These are phyloP conservation scores for Neosilurus mollespiculum DNA, from an alignment of 2,797 vertebrate species.

Conservation along the genomic window DNA sequence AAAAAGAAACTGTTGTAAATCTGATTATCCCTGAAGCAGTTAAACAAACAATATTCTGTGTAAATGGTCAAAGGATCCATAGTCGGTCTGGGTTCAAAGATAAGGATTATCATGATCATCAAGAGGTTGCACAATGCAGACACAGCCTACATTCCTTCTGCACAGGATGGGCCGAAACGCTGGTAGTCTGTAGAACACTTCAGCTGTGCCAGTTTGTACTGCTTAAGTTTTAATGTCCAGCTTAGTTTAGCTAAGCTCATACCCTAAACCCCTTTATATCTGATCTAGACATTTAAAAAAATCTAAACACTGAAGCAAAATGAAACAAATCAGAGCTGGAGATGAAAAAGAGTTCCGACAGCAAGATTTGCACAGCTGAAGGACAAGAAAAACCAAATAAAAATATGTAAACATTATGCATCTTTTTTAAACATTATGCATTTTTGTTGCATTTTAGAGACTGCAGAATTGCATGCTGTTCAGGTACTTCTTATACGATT, in stretches of 20 bases:
- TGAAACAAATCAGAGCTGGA: neutral
- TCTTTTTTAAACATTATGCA: neutral
- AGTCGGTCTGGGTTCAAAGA: neutral
- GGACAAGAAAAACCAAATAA: neutral
- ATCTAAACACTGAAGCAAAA: neutral
- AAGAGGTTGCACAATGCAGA: neutral
- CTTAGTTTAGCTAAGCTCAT: neutral
- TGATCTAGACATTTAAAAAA: slow-evolving; percentile 2
- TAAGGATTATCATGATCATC: neutral
- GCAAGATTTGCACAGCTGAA: slow-evolving; percentile 16
- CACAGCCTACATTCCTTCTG: neutral
- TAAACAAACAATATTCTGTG: neutral
- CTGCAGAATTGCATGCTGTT: neutral
- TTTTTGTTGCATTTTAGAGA: neutral
- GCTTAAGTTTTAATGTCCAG: neutral
- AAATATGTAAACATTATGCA: neutral
- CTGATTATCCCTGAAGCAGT: neutral
- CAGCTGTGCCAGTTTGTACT: neutral
- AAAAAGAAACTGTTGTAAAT: neutral
- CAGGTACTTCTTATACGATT: slow-evolving; percentile 34
- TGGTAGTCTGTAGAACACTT: neutral
- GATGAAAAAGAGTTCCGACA: neutral
- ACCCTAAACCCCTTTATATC: neutral
- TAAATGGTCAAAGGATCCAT: neutral
- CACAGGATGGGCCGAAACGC: neutral